phyloP scores from a whole-genome alignment of 1,140 invertebrate genomes.

The Thaumatotibia leucotreta region DNA sequence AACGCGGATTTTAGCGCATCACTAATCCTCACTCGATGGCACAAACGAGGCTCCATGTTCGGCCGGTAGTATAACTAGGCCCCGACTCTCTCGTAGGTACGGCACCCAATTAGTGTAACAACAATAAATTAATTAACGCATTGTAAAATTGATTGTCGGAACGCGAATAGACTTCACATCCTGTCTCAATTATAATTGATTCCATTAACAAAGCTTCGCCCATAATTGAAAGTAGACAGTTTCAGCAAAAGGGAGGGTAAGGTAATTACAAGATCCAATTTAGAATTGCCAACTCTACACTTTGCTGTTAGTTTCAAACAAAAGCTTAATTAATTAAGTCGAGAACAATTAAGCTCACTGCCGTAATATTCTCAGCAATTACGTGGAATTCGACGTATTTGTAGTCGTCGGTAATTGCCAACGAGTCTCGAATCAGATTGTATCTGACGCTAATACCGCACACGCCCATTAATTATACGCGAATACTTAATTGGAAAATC shows the following conservation, averaged over 20 bases:
- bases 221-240: constrained; percentile 75
- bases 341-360: constrained; percentile 75
- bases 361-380: constrained; percentile 75
- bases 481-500: constrained; percentile 67
- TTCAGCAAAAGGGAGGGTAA: constrained; percentile 69
- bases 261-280: constrained; percentile 77
- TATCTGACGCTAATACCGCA: constrained; percentile 66
- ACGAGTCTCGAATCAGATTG: constrained; percentile 67
- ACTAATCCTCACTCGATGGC: background rate
- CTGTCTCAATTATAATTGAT: constrained; percentile 72
- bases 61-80: background rate
- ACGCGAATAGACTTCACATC: constrained; percentile 52
- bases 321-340: constrained; percentile 77
- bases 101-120: constrained; percentile 17
- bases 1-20: too few species aligned
- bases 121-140: constrained; percentile 40
- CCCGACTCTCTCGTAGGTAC: background rate
- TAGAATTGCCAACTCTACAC: constrained; percentile 75
- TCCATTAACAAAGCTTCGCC: constrained; percentile 69
- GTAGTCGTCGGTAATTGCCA: constrained; percentile 67
- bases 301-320: constrained; percentile 76
- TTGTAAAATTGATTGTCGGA: constrained; percentile 34
- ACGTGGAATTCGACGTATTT: constrained; percentile 73
- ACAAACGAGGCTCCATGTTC: background rate
- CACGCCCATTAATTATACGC: constrained; percentile 69